Base-by-base conservation (phyloP, 2,797 vertebrate genomes). In the Valencia hispanica region DNA sequence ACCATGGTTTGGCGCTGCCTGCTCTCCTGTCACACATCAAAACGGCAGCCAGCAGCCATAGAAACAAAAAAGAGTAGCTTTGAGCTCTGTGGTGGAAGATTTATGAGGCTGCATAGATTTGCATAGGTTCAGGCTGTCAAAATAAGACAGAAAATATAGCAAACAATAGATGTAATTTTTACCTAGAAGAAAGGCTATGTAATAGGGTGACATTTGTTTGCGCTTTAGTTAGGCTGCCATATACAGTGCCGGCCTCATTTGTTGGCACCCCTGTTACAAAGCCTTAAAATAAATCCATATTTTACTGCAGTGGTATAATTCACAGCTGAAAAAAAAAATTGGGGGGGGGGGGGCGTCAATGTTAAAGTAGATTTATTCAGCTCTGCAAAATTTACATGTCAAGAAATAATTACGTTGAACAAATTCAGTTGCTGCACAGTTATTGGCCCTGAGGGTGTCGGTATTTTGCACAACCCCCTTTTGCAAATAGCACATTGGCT, bases 21-120 rank as follows among this genome's bases (percentile, higher is more conserved):
- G 79, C 81, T 89, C 85, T 69, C 32, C 75, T 87, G 86, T 87
- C 88, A 90, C 87, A 86, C 74, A 75, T 91, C 79, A 86, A 85
- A 86, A 78, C 80, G 65, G 27, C 73, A 81, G 74, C 39, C 25
- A 57, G 76, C 83, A 89, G 81, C 72, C 63, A 55, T 50, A 75
- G 69, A 87, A 73, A 78, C 66, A 89, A 82, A 84, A 82, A 84
- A 78, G 27, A 84, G 82, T 68, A 73, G 81, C 78, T 48, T 78
- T 79, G 78, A 61, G 57, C 68, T 77, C 68, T 73, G 75, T 2
- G 4, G 63, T 70, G 76, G 70, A 80, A 70, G 74, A 84, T 68
- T 81, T 75, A 75, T 74, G 69, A 48, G 51, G 71, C 61, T 57
- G 43, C 1, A 36, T 68, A 73, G 30, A 47, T 43, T 36, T 69